Evolutionary conservation across 2,113 vertebrate species (phyloP).

Genomic region (Clupea harengus): DNA sequence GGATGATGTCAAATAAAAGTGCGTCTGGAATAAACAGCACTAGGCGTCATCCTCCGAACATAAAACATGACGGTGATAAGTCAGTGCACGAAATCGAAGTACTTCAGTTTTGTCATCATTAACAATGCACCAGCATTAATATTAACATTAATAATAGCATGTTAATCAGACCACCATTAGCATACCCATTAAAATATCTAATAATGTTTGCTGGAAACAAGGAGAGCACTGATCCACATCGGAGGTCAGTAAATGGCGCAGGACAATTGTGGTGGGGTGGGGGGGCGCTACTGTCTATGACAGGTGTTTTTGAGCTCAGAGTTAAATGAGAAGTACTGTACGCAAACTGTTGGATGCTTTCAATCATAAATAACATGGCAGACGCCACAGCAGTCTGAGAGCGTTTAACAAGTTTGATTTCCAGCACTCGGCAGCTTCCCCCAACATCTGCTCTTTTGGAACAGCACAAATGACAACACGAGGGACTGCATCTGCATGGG

Average conservation of each 20-base stretch:
- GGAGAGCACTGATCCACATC: background rate
- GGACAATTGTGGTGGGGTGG: background rate
- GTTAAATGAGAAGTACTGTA: slow-evolving; percentile 30
- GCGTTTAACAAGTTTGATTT: background rate
- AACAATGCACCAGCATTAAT: background rate
- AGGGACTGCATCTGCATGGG: background rate
- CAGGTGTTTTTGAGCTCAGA: slow-evolving; percentile 25
- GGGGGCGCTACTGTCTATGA: background rate
- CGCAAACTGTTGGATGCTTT: slow-evolving; percentile 22
- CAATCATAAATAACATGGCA: slow-evolving; percentile 9
- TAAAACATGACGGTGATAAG: background rate
- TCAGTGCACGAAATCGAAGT: background rate
- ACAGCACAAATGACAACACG: background rate
- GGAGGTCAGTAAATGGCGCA: background rate
- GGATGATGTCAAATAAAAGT: background rate
- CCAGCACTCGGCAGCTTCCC: background rate
- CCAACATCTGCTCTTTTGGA: background rate
- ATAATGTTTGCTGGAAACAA: background rate
- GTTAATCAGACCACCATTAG: slow-evolving; percentile 7
- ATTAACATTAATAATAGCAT: background rate
- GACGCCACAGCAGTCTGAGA: background rate
- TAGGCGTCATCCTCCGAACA: background rate
- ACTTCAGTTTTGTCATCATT: background rate
- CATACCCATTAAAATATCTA: background rate
- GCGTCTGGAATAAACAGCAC: background rate